phyloP scores from a whole-genome alignment of 2,888 invertebrate genomes.

The Uropetala carovei region DNA sequence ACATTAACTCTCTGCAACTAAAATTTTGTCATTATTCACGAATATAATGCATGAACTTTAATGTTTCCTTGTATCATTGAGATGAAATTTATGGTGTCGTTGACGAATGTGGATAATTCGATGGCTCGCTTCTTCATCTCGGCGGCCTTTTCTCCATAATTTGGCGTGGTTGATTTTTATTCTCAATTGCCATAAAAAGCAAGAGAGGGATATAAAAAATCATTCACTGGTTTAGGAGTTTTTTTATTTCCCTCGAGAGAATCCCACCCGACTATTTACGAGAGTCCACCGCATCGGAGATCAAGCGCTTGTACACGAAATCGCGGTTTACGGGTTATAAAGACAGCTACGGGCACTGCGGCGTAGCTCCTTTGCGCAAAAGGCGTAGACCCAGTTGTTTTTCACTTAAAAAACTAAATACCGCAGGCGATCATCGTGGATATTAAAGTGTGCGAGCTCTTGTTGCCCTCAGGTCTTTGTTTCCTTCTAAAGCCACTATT shows the following conservation, averaged over 20 bases:
- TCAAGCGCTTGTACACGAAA: background rate
- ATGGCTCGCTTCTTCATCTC: background rate
- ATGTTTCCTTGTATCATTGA: background rate
- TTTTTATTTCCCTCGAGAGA: background rate
- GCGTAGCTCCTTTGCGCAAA: background rate
- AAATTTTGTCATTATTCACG: background rate
- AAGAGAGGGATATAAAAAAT: background rate
- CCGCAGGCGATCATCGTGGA: background rate
- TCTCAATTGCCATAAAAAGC: background rate
- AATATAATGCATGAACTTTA: background rate
- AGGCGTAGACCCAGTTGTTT: background rate
- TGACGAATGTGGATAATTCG: background rate
- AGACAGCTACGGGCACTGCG: background rate
- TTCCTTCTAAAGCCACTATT: background rate
- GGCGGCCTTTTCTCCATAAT: background rate
- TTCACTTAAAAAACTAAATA: background rate
- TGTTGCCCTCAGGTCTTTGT: background rate
- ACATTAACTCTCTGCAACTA: background rate
- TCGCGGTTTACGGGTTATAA: slow-evolving; percentile 14
- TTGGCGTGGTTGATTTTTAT: background rate
- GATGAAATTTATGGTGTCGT: slow-evolving; percentile 20
- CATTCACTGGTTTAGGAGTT: background rate
- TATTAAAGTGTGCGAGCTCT: background rate
- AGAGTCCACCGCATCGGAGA: background rate
- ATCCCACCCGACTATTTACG: slow-evolving; percentile 2